phyloP scores from a whole-genome alignment of 2,888 invertebrate species.

The Epirrhoe alternata region DNA sequence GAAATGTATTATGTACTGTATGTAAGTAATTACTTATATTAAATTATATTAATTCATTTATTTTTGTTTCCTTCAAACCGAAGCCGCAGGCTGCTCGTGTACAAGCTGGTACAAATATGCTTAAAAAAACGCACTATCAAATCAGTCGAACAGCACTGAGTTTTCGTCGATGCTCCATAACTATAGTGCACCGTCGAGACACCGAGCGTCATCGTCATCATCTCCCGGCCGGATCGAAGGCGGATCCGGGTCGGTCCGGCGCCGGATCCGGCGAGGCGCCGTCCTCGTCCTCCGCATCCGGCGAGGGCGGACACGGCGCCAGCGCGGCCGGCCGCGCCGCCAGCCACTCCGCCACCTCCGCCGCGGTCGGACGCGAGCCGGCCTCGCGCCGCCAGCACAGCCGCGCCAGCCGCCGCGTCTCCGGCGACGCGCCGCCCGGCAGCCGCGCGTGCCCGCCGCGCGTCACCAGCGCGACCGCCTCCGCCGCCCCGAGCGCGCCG shows the following conservation, averaged over 20 bases:
- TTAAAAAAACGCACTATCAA: too few species aligned
- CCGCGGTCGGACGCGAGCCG: conserved; percentile 91
- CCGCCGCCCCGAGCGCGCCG: conserved; percentile 90
- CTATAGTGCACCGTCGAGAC: too few species aligned
- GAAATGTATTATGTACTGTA: too few species aligned
- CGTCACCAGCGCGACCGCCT: conserved; percentile 85
- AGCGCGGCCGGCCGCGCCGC: conserved; percentile 87
- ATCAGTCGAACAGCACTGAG: too few species aligned
- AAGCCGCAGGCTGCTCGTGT: too few species aligned
- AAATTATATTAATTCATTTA: too few species aligned
- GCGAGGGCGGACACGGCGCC: conserved; percentile 48
- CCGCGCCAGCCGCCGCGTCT: conserved; percentile 85
- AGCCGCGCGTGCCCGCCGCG: conserved; percentile 87
- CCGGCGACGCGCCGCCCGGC: conserved; percentile 81
- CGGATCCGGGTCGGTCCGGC: neutral
- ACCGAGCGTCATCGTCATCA: too few species aligned
- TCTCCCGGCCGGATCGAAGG: neutral
- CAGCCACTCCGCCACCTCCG: conserved; percentile 88
- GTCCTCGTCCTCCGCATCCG: conserved; percentile 24
- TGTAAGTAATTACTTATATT: too few species aligned
- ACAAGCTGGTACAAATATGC: too few species aligned
- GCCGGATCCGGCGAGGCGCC: neutral
- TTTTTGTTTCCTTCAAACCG: too few species aligned
- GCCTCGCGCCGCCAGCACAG: conserved; percentile 89
- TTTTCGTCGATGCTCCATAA: too few species aligned